phyloP scores from a whole-genome alignment of 2,113 vertebrate genomes.

The Austrofundulus limnaeus region DNA sequence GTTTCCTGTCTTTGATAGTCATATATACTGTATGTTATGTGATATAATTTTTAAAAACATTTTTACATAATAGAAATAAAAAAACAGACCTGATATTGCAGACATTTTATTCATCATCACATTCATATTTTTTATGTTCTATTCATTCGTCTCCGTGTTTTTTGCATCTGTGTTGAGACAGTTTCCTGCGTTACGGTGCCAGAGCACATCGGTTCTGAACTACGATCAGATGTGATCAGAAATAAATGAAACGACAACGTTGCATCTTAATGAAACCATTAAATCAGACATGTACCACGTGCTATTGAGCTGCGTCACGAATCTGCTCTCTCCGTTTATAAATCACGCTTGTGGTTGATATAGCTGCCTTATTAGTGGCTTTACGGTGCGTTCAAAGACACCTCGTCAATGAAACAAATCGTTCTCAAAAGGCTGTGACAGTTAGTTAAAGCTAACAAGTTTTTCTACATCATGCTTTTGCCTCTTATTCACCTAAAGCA shows the following conservation, averaged over 20 bases:
- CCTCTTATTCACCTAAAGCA: no score
- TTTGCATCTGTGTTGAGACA: conserved; percentile 42
- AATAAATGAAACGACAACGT: conserved; percentile 38
- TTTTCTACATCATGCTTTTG: no score
- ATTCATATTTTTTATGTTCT: conserved; percentile 19
- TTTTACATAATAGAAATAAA: conserved; percentile 7
- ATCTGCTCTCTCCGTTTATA: background rate
- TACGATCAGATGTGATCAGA: conserved; percentile 42
- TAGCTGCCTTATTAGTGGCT: background rate
- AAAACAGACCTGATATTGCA: conserved; percentile 14
- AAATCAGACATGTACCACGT: conserved; percentile 28
- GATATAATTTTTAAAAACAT: background rate
- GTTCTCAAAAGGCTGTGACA: no score
- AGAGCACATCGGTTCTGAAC: conserved; percentile 34
- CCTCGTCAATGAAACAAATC: no score
- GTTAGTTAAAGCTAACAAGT: no score
- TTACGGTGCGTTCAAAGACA: no score
- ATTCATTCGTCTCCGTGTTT: background rate
- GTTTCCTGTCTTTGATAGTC: background rate
- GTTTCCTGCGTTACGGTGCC: conserved; percentile 34
- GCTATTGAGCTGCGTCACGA: conserved; percentile 36
- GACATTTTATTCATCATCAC: conserved; percentile 55
- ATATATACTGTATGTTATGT: background rate
- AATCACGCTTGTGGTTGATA: background rate
- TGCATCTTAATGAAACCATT: conserved; percentile 31